These are phyloP conservation scores for Allobates femoralis DNA, from an alignment of 2,797 vertebrate species.

Conservation along the genomic window DNA sequence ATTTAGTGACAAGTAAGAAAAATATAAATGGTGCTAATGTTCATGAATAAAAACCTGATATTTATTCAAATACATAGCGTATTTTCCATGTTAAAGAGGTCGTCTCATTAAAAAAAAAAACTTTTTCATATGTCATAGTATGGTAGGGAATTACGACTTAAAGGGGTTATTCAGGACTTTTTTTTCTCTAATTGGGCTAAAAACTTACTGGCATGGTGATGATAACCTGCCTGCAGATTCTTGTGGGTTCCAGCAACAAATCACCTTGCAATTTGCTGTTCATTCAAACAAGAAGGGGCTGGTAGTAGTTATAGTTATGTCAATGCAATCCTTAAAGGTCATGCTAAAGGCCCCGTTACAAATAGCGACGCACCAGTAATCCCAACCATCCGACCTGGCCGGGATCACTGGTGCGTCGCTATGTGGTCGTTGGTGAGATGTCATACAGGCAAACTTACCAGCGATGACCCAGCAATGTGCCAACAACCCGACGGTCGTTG, in stretches of 20 bases:
- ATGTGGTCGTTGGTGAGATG: no score
- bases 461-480: no score
- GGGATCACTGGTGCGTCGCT: no score
- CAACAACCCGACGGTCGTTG: no score
- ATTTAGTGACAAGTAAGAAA: neutral
- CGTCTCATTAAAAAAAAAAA: neutral
- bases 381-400: no score
- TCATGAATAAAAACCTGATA: neutral
- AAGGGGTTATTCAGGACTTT: neutral
- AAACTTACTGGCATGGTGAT: no score
- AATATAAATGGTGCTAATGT: neutral
- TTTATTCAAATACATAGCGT: neutral
- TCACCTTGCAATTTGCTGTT: neutral
- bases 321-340: neutral
- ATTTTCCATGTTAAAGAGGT: neutral
- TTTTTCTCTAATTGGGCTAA: no score
- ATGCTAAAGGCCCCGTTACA: no score
- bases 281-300: neutral
- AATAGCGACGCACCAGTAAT: no score
- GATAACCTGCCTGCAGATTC: neutral
- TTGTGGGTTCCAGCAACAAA: neutral
- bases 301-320: neutral
- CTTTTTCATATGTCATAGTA: no score
- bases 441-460: no score
- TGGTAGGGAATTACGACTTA: neutral